Conservation (phyloP, 2,113 vertebrate genomes). For the Gymnorhina tibicen region DNA sequence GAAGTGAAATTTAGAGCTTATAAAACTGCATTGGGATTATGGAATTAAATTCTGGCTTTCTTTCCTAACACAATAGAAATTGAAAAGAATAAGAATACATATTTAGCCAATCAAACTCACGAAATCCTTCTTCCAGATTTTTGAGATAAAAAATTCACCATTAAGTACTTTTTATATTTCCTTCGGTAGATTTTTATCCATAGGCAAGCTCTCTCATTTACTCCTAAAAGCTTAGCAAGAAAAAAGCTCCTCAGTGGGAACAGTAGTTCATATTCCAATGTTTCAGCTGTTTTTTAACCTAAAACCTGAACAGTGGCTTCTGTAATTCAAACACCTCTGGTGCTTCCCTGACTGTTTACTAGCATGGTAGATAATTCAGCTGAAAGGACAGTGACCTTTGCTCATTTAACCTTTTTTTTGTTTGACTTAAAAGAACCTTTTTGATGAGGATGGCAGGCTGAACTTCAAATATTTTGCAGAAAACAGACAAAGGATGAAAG, state of each 20-base stretch:
- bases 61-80: constrained; percentile 37
- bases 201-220: neutral
- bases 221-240: constrained; percentile 22
- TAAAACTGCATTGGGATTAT: constrained; percentile 63
- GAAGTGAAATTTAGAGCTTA: constrained; percentile 40
- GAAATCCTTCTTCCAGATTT: neutral
- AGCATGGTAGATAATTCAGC: neutral
- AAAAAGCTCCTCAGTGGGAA: constrained; percentile 7
- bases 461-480: neutral
- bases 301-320: neutral
- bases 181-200: neutral
- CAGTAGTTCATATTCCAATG: neutral
- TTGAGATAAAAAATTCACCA: neutral
- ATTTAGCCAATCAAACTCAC: constrained; percentile 36
- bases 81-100: neutral
- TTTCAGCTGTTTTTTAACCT: neutral
- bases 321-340: neutral
- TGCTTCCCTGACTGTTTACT: neutral
- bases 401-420: neutral
- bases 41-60: constrained; percentile 41
- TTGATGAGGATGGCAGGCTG: neutral
- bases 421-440: neutral
- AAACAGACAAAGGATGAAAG: neutral
- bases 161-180: neutral
- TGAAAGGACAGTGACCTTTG: neutral